Evolutionary conservation across 2,113 vertebrate species (phyloP).

Genomic region (Cyanocitta stelleri): DNA sequence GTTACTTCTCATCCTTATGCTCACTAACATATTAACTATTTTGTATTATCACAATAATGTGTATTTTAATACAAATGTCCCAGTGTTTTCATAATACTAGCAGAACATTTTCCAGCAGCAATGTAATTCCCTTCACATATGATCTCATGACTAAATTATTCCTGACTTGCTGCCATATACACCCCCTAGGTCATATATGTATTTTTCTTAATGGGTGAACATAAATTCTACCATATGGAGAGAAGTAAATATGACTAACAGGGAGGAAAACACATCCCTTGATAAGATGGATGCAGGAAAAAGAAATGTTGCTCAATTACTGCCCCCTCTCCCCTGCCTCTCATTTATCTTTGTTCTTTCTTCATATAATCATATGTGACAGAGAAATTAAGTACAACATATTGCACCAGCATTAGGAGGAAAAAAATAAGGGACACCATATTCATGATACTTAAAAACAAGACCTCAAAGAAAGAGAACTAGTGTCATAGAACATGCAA

Average conservation of each 20-base stretch:
- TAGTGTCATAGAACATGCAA: neutral
- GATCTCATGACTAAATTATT: slow-evolving; percentile 33
- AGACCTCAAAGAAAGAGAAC: neutral
- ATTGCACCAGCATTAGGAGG: neutral
- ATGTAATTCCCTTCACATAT: neutral
- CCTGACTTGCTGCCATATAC: neutral
- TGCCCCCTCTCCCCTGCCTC: neutral
- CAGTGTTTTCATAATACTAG: neutral
- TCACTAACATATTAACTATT: neutral
- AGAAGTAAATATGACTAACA: neutral
- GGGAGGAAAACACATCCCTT: neutral
- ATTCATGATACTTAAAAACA: neutral
- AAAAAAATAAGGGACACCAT: neutral
- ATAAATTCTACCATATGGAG: neutral
- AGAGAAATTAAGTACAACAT: neutral
- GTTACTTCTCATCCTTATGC: neutral
- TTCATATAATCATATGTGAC: neutral
- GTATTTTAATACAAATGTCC: neutral
- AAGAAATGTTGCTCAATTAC: neutral
- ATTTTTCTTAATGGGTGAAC: neutral
- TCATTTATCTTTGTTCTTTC: neutral
- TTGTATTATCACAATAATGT: neutral
- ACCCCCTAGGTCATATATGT: neutral
- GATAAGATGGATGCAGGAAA: neutral
- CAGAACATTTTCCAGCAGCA: neutral